Evolutionary conservation across 2,888 invertebrate genomes (phyloP).

Genomic region (Agriopis leucophaearia): DNA sequence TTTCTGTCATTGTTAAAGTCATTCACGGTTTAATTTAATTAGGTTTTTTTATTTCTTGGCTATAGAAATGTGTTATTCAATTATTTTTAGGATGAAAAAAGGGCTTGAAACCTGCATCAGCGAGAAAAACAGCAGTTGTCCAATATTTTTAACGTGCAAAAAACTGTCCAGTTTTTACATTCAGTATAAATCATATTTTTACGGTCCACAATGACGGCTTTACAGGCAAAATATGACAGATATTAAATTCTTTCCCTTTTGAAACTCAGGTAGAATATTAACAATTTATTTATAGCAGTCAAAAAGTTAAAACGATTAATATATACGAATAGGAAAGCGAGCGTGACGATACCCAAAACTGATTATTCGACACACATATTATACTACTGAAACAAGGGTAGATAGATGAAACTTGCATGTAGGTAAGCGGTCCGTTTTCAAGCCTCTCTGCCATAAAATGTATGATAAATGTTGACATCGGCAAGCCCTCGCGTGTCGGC

Average conservation of each 20-base stretch:
- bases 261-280: slow-evolving; percentile 39
- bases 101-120: neutral
- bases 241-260: slow-evolving; percentile 9
- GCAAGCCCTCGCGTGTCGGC: slow-evolving; percentile 78
- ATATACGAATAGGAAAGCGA: slow-evolving; percentile 27
- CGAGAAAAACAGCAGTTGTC: slow-evolving; percentile 1
- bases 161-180: neutral
- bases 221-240: slow-evolving; percentile 12
- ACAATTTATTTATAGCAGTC: slow-evolving; percentile 30
- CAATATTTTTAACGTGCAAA: slow-evolving; percentile 8
- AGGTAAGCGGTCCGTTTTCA: slow-evolving; percentile 72
- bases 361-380: slow-evolving; percentile 37
- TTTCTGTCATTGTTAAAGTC: neutral
- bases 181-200: slow-evolving; percentile 9
- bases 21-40: neutral
- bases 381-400: slow-evolving; percentile 52
- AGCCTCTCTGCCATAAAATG: slow-evolving; percentile 78
- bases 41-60: neutral
- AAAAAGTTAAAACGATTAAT: slow-evolving; percentile 33
- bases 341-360: slow-evolving; percentile 31
- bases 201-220: slow-evolving; percentile 3
- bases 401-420: slow-evolving; percentile 72
- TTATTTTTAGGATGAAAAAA: neutral
- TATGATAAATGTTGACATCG: slow-evolving; percentile 81
- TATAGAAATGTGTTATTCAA: neutral